Conservation (phyloP, 1,140 invertebrate species). For the Lordiphosa mommai region DNA sequence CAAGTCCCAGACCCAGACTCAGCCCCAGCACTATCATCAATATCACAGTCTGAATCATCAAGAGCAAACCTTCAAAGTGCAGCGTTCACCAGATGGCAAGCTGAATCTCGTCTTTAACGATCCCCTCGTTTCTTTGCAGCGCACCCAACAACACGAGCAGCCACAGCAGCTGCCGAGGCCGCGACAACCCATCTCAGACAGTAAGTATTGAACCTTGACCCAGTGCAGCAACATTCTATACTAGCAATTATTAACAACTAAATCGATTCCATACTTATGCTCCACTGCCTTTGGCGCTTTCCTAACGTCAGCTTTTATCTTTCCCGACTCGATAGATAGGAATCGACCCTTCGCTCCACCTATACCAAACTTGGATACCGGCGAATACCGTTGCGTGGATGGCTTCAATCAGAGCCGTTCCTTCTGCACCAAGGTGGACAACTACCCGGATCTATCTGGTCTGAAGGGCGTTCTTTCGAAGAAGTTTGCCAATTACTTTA, state of each 20-base stretch:
- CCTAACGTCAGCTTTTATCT: constrained; percentile 66
- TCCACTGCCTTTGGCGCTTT: constrained; percentile 45
- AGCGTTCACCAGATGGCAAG: constrained; percentile 76
- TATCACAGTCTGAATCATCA: constrained; percentile 63
- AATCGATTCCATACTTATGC: constrained; percentile 48
- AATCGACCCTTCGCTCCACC: neutral
- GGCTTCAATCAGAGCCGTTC: constrained; percentile 38
- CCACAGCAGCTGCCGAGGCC: neutral
- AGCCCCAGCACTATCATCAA: constrained; percentile 56
- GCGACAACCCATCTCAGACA: constrained; percentile 26
- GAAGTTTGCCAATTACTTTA: constrained; percentile 58
- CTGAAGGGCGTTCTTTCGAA: constrained; percentile 42
- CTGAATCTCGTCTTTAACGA: constrained; percentile 77
- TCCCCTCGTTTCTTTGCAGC: constrained; percentile 66
- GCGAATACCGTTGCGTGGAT: constrained; percentile 33
- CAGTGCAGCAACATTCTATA: constrained; percentile 26
- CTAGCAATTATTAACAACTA: constrained; percentile 56
- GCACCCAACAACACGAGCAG: constrained; percentile 10
- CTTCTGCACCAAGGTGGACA: constrained; percentile 65
- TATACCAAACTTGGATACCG: neutral
- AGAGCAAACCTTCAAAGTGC: constrained; percentile 74
- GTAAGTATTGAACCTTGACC: constrained; percentile 31
- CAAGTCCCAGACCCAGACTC: constrained; percentile 17
- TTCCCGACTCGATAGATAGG: constrained; percentile 41
- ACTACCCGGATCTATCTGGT: constrained; percentile 53